Evolutionary conservation across 2,797 vertebrate genomes (phyloP), one percentile per base, ranked within the genome.

Genomic region (Kryptolebias ocellatus): DNA sequence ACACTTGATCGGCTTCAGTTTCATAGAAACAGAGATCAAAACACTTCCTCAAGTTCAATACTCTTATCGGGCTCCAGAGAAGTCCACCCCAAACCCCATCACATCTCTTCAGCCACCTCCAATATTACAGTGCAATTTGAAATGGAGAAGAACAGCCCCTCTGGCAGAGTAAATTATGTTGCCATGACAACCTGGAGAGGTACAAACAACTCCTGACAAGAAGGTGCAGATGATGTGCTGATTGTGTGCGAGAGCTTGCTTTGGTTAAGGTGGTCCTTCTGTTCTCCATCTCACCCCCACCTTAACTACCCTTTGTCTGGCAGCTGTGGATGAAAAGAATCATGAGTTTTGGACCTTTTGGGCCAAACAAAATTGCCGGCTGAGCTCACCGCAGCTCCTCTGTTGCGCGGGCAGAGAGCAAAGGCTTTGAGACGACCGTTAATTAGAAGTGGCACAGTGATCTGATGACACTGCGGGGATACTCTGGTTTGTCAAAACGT

Each of bases 401-500:
- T 18, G 71, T 56, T 34, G 64, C 10, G 55, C 70, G 74, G 66
- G 71, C 78, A 46, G 45, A 65, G 64, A 4, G 31, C 64, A 53
- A 79, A 70, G 60, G 69, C 73, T 67, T 74, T 12, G 37, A 64
- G 70, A 77, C 70, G 82, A 60, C 65, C 66, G 15, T 83, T 91
- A 93, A 93, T 90, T 89, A 81, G 80, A 92, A 88, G 90, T 83
- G 90, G 85, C 76, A 72, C 81, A 76, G 80, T 90, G 88, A 94
- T 90, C 87, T 90, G 85, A 91, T 92, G 86, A 88, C 91, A 88
- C 91, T 64, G 80, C 69, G 5, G 90, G 89, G 91, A 89, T 79
- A 88, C 89, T 89, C 68, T 67, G 85, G 85, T 89, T 90, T 94
- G 90, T 94, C 92, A 92, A 77, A 90, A 85, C 71, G 79, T 59